These are phyloP conservation scores for Periophthalmodon schlosseri DNA, from an alignment of 2,113 vertebrate genomes.

Conservation along the genomic window DNA sequence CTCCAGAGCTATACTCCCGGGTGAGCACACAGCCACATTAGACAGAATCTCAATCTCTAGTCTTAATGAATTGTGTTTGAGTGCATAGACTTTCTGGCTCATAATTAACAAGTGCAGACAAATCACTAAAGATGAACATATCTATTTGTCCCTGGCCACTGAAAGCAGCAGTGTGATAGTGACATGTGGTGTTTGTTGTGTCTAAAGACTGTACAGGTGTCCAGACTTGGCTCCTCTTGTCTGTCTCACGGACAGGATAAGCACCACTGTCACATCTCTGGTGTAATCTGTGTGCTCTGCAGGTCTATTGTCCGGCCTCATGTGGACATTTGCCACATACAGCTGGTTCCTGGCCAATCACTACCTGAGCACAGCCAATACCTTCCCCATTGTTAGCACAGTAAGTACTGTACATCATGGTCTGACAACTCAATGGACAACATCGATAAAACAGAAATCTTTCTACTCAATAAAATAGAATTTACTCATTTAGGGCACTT, in stretches of 20 bases:
- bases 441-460: neutral
- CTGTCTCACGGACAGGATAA: neutral
- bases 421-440: neutral
- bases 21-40: slow-evolving; percentile 33
- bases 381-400: slow-evolving; percentile 86
- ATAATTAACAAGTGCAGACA: too few species aligned
- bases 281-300: neutral
- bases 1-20: slow-evolving; percentile 85
- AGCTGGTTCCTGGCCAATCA: slow-evolving; percentile 88
- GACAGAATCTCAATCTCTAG: too few species aligned
- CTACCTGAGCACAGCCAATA: slow-evolving; percentile 84
- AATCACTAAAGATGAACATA: too few species aligned
- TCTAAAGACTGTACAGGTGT: neutral
- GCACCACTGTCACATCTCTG: neutral
- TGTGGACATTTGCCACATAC: slow-evolving; percentile 85
- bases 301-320: slow-evolving; percentile 86
- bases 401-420: slow-evolving; percentile 73
- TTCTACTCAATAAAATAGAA: too few species aligned
- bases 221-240: neutral
- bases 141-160: too few species aligned
- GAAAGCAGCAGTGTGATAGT: too few species aligned
- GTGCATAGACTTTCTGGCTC: too few species aligned
- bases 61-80: too few species aligned
- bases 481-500: too few species aligned
- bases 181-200: neutral